Conservation (phyloP, 2,113 vertebrate species). For the Anthoscopus minutus region DNA sequence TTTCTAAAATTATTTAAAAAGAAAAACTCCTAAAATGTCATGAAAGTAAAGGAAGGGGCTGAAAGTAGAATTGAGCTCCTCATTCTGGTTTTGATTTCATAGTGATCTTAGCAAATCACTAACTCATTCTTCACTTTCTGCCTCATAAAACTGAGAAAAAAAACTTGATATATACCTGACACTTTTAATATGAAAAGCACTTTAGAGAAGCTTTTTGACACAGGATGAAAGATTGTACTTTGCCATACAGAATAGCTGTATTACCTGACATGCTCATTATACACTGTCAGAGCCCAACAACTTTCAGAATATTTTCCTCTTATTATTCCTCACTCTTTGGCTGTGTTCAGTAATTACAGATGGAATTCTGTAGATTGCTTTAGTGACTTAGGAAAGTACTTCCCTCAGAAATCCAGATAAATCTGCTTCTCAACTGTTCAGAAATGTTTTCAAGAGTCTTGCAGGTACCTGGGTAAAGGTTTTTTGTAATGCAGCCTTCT, state of each 20-base stretch:
- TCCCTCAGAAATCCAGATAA: not conserved
- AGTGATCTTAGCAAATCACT: constrained; percentile 53
- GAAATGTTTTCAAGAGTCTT: not conserved
- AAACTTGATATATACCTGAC: constrained; percentile 38
- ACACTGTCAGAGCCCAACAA: constrained; percentile 42
- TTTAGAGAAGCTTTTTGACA: constrained; percentile 56
- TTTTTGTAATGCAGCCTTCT: not conserved
- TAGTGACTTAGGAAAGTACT: not conserved
- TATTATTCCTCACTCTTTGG: constrained; percentile 12
- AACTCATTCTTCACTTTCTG: constrained; percentile 53
- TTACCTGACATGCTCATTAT: constrained; percentile 43
- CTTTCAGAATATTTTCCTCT: constrained; percentile 30
- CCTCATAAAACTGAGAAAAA: constrained; percentile 27
- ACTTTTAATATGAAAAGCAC: constrained; percentile 53
- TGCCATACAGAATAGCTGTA: constrained; percentile 28
- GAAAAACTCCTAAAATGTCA: not conserved
- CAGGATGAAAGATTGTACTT: constrained; percentile 45
- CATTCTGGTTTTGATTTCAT: constrained; percentile 34
- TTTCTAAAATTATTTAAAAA: constrained; percentile 31
- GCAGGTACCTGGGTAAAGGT: not conserved
- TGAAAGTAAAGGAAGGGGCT: not conserved
- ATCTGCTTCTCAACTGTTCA: not conserved
- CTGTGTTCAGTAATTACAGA: not conserved
- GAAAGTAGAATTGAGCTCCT: constrained; percentile 21
- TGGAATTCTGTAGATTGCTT: constrained; percentile 21